Base-by-base conservation (phyloP, 2,797 vertebrate genomes). In the Anabacerthia variegaticeps region DNA sequence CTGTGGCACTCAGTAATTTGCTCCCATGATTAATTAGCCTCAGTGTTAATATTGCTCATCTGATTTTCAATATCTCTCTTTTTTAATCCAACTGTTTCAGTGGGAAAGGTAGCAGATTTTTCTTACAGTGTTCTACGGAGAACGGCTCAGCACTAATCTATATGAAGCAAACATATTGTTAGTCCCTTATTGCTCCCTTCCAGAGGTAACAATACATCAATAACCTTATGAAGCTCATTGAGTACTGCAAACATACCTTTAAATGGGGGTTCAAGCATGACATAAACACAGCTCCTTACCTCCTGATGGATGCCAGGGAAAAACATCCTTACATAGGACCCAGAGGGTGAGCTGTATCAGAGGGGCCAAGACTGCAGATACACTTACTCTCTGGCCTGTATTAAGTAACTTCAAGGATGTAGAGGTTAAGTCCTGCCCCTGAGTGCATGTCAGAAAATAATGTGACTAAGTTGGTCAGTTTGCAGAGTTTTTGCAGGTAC, bases 51-150 rank as follows among this genome's bases (percentile, higher is more conserved):
- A 88, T 39, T 88, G 48, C 86, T 62, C 69, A 52, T 69, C 54
- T 88, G 92, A 88, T 88, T 89, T 93, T 95, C 32, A 51, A 41
- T 73, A 7, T 73, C 11, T 79, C 52, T 86, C 36, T 79, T 48
- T 89, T 92, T 68, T 82, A 85, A 93, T 73, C 20, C 41, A 84
- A 24, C 7, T 52, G 15, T 96, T 93, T 94, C 72, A 43, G 30
- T 66, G 72, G 41, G 52, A 73, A 52, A 52, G 16, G 56, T 9
- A 46, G 20, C 23, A 56, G 20, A 63, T 23, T 67, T 95, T 56
- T 91, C 44, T 93, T 37, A 54, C 7, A 26, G 30, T 89, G 26
- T 85, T 92, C 89, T 56, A 7, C 28, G 58, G 65, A 92, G 74
- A 92, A 92, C 58, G 54, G 41, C 82, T 88, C 63, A 81, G 54